A percentile compares a stretch with the other conserved stretches of the same genome.
Evolutionary conservation across 2,888 invertebrate species (phyloP).

Genomic region (Lepeophtheirus nordmannii): DNA sequence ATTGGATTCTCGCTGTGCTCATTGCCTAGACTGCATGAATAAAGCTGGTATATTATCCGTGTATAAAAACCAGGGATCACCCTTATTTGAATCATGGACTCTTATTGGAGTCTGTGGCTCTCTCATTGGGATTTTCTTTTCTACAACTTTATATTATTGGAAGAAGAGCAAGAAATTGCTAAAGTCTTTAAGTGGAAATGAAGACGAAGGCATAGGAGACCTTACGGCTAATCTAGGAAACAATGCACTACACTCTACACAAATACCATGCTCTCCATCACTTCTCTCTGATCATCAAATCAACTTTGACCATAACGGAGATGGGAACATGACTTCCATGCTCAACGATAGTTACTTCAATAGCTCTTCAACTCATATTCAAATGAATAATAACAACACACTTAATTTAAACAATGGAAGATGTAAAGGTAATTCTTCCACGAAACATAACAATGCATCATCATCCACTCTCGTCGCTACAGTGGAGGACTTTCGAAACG

Average conservation of each 20-base stretch:
- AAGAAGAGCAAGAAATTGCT: constrained; percentile 5
- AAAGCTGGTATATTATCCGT: not conserved
- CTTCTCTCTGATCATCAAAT: not conserved
- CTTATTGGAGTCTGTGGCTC: constrained; percentile 6
- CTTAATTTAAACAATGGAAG: too few species aligned
- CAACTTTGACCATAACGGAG: not conserved
- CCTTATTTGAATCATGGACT: not conserved
- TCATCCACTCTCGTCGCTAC: too few species aligned
- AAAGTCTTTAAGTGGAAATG: too few species aligned
- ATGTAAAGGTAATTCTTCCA: too few species aligned
- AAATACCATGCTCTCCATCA: not conserved
- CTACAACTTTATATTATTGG: constrained; percentile 19
- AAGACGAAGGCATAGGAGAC: too few species aligned
- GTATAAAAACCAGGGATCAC: not conserved
- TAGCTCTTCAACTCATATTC: too few species aligned
- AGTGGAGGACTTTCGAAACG: too few species aligned
- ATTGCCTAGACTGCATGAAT: constrained; percentile 3
- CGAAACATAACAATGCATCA: too few species aligned
- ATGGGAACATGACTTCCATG: not conserved
- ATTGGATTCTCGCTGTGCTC: not conserved
- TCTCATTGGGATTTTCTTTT: not conserved
- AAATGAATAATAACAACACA: too few species aligned
- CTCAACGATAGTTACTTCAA: too few species aligned
- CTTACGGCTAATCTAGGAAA: not conserved
- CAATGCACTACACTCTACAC: not conserved